These are phyloP conservation scores for Lasioglossum baleicum DNA, from an alignment of 1,140 invertebrate genomes.

Conservation along the genomic window DNA sequence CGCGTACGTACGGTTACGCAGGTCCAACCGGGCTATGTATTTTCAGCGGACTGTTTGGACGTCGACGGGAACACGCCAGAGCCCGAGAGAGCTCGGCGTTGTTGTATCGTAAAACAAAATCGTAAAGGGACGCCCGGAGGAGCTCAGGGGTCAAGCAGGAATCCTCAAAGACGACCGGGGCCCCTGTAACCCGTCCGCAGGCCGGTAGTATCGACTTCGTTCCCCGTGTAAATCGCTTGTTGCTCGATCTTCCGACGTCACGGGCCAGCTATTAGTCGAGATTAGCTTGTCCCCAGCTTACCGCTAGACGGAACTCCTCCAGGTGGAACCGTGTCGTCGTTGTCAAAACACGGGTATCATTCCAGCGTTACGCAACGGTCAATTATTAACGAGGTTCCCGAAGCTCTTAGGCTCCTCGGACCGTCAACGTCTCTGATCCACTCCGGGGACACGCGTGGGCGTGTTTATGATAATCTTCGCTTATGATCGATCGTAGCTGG, in stretches of 20 bases:
- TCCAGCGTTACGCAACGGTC: neutral
- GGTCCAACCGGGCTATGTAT: slow-evolving; percentile 20
- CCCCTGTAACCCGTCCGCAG: neutral
- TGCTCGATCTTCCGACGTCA: neutral
- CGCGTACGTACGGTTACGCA: slow-evolving; percentile 25
- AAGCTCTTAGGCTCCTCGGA: no score
- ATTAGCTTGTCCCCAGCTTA: slow-evolving; percentile 6
- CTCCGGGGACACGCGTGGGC: neutral
- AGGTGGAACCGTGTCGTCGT: neutral
- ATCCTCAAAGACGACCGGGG: slow-evolving; percentile 34
- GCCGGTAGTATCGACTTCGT: neutral
- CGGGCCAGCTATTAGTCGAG: neutral
- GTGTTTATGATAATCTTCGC: slow-evolving; percentile 27
- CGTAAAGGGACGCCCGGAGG: slow-evolving; percentile 58
- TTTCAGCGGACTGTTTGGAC: slow-evolving; percentile 32
- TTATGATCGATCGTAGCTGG: slow-evolving; percentile 21
- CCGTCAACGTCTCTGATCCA: neutral
- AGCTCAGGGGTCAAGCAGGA: slow-evolving; percentile 36
- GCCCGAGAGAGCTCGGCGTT: slow-evolving; percentile 47
- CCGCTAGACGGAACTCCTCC: slow-evolving; percentile 11
- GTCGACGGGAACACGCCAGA: slow-evolving; percentile 40
- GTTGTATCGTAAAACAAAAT: slow-evolving; percentile 71
- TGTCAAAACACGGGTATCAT: neutral
- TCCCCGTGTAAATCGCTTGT: slow-evolving; percentile 40
- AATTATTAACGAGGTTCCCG: slow-evolving; percentile 11